Evolutionary conservation across 1,140 invertebrate genomes (phyloP), one percentile per base, ranked within the genome.

Genomic region (Phymastichus coffea): DNA sequence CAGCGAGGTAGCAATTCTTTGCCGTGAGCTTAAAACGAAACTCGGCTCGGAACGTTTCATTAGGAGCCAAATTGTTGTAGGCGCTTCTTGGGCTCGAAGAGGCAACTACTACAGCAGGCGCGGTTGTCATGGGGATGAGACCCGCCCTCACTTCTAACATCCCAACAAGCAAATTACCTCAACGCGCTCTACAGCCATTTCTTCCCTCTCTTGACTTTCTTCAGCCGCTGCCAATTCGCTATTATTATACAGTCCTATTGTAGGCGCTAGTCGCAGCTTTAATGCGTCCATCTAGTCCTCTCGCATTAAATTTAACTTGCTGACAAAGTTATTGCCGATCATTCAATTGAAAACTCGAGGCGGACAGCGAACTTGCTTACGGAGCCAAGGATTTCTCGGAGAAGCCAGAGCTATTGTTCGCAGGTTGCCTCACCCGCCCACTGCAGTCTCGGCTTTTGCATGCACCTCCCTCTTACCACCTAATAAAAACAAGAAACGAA

Each of bases 81-180:
- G n/a, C n/a, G n/a, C n/a, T n/a, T n/a, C n/a, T n/a, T n/a, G n/a
- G n/a, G n/a, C n/a, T n/a, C n/a, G n/a, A n/a, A n/a, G n/a, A n/a
- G n/a, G n/a, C n/a, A n/a, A n/a, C n/a, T n/a, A n/a, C n/a, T n/a
- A n/a, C n/a, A n/a, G n/a, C n/a, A n/a, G n/a, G n/a, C n/a, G n/a
- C 66, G 58, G 72, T 74, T 74, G 72, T 74, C 72, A 74, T 73
- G 72, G 72, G 70, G 68, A 74, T 70, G 63, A 58, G 69, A 63
- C 65, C 69, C 71, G 66, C 72, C 70, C 65, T 66, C 55, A 64
- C 47, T 53, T 52, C 38, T 52, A 51, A 58, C 56, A 25, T 52
- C 56, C 28, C 38, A 59, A 55, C 55, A 37, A 52, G 56, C 47
- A 44, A 58, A 58, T 58, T 58, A 52, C 48, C 35, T 33, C 23